Conservation (phyloP, 2,888 invertebrate species). For the Smittia sp. region DNA sequence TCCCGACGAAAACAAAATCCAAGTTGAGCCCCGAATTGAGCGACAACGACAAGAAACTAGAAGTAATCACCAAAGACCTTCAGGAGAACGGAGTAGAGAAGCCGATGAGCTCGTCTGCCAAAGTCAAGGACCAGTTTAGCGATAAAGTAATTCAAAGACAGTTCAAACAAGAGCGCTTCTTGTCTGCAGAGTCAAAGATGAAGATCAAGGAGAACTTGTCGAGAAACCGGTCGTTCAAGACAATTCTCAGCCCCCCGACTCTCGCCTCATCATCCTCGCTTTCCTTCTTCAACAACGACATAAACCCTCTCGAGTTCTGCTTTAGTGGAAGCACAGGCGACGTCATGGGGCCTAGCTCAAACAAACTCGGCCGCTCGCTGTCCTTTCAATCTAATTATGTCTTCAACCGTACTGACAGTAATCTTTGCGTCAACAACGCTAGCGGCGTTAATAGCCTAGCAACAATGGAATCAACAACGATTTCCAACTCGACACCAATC, state of each 20-base stretch:
- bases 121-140: neutral
- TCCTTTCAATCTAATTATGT: conserved; percentile 30
- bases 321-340: neutral
- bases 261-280: conserved; percentile 15
- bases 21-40: neutral
- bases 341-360: neutral
- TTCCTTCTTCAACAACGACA: conserved; percentile 21
- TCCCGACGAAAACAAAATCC: neutral
- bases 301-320: conserved; percentile 22
- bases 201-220: conserved; percentile 43
- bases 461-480: conserved; percentile 12
- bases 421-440: neutral
- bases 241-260: conserved; percentile 42
- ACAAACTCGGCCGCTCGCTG: conserved; percentile 25
- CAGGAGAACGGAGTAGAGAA: conserved; percentile 1
- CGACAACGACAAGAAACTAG: neutral
- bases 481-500: conserved; percentile 14
- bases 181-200: conserved; percentile 35
- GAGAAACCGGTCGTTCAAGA: conserved; percentile 45
- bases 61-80: neutral
- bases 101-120: neutral
- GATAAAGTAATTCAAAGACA: conserved; percentile 28
- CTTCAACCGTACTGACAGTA: conserved; percentile 15
- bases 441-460: neutral
- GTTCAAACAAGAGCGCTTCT: neutral